phyloP scores from a whole-genome alignment of 2,888 invertebrate species.

The Elysia crispata region DNA sequence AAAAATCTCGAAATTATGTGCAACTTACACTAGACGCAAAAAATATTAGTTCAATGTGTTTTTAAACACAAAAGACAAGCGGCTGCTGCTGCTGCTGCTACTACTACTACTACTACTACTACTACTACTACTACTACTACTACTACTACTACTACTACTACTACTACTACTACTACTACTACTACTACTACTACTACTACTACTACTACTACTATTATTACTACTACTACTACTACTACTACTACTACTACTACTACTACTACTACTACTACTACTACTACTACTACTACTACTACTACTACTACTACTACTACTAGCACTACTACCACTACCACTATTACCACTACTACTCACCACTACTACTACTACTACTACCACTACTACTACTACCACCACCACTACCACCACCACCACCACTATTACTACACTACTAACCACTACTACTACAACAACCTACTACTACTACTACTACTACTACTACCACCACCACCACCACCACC shows the following conservation, averaged over 20 bases:
- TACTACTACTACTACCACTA: neutral
- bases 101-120: constrained; percentile 38
- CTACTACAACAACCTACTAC: too few species aligned
- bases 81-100: constrained; percentile 27
- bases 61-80: too few species aligned
- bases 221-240: constrained; percentile 9
- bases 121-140: constrained; percentile 34
- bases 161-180: neutral
- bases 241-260: constrained; percentile 9
- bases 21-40: too few species aligned
- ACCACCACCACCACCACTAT: neutral
- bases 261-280: constrained; percentile 1
- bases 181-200: constrained; percentile 4
- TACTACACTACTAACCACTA: neutral
- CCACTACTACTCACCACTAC: too few species aligned
- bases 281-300: neutral
- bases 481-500: too few species aligned
- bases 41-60: too few species aligned
- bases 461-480: too few species aligned
- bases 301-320: neutral
- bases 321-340: neutral
- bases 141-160: constrained; percentile 26
- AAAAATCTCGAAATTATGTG: too few species aligned
- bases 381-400: neutral
- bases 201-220: neutral